Evolutionary conservation across 2,888 invertebrate species (phyloP), one percentile per base, ranked within the genome.

Genomic region (Dorcus parallelipipedus): DNA sequence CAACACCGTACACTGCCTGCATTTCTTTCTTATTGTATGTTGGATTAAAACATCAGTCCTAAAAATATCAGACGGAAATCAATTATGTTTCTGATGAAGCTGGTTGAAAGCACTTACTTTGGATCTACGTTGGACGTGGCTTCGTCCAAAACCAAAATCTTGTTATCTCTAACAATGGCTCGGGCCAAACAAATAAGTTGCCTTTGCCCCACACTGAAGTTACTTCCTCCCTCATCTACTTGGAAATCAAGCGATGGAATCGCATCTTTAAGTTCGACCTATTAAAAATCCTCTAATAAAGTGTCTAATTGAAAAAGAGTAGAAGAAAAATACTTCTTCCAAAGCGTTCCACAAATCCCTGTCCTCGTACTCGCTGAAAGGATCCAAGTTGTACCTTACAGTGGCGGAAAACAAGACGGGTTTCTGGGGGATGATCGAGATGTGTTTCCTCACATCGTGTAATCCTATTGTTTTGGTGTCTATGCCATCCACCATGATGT

Each of bases 71-170:
- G 9, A 33, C 1, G 8, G 9, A 38, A 10, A 14, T 43, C 10
- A 52, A 42, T 26, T 52, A 42, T 42, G 9, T 52, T 5, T 26
- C 39, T 49, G 40, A 7, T 7, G 17, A 26, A 23, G 38, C 23
- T 9, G 8, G 52, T 48, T 14, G 38, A n/a, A 43, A 23, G n/a
- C 33, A 10, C 2, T 82, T 80, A 90, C 90, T 86, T 86, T 55
- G 88, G 90, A 78, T 95, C 94, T 0, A 95, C 93, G 75, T 93
- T 95, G 3, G 95, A 93, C 0, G 95, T 95, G 14, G 95, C 95
- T 79, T 95, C 95, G 69, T 95, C 95, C 45, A 95, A 79, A 33
- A 95, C 86, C 3, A 95, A 81, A 64, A 95, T 86, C 67, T 85
- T 88, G 69, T 89, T 90, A 69, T 89, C 87, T 43, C 89, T 81